Percentiles rank a stretch among this genome's conserved stretches.
These are phyloP conservation scores for Paraplagusia blochii DNA, from an alignment of 2,113 vertebrate species.

Conservation along the genomic window DNA sequence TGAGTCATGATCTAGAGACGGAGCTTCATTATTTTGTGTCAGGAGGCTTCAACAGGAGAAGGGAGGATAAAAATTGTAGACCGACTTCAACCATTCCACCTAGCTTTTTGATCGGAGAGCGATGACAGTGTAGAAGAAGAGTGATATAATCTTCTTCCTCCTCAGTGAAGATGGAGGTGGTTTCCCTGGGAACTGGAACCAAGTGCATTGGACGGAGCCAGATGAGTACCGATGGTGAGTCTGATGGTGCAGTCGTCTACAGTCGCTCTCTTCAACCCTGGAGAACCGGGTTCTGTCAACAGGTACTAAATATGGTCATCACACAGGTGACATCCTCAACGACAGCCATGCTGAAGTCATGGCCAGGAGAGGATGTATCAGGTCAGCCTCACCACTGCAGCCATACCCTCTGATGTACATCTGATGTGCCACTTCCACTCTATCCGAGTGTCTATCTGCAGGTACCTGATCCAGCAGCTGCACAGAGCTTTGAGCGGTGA, in stretches of 20 bases:
- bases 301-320: background rate
- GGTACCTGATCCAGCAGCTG: slow-evolving; percentile 89
- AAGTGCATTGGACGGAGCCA: slow-evolving; percentile 88
- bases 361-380: slow-evolving; percentile 87
- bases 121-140: too few relatives aligned
- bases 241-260: too few relatives aligned
- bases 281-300: background rate
- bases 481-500: slow-evolving; percentile 59
- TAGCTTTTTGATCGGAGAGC: too few relatives aligned
- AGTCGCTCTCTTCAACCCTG: too few relatives aligned
- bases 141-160: slow-evolving; percentile 3
- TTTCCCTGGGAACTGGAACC: slow-evolving; percentile 93
- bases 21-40: too few relatives aligned
- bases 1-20: too few relatives aligned
- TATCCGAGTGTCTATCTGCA: slow-evolving; percentile 46
- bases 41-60: too few relatives aligned
- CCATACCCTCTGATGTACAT: background rate
- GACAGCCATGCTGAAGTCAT: slow-evolving; percentile 96
- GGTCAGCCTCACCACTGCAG: slow-evolving; percentile 65
- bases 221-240: slow-evolving; percentile 86
- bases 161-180: slow-evolving; percentile 81
- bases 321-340: slow-evolving; percentile 87
- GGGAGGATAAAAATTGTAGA: too few relatives aligned
- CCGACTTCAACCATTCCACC: too few relatives aligned
- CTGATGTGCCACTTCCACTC: background rate